Evolutionary conservation across 2,797 vertebrate species (phyloP).

Genomic region (Propithecus deckenii): DNA sequence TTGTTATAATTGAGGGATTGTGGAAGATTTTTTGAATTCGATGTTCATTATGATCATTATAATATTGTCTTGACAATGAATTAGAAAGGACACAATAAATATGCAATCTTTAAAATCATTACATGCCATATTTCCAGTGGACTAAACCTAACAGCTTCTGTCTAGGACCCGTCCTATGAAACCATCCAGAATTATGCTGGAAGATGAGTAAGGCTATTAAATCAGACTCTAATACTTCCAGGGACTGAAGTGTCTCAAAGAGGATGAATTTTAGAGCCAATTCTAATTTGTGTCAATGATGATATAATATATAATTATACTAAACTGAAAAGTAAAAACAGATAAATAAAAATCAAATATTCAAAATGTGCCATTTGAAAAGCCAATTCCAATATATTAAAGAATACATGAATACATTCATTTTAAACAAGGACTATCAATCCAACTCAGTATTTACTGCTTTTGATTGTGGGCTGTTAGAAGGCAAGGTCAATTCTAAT

Average conservation of each 20-base stretch:
- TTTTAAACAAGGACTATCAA: neutral
- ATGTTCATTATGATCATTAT: neutral
- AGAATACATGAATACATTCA: neutral
- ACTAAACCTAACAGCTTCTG: neutral
- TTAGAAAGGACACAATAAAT: neutral
- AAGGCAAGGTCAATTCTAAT: neutral
- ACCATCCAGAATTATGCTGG: neutral
- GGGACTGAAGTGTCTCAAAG: neutral
- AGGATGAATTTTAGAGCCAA: neutral
- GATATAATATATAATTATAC: neutral
- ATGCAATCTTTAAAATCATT: neutral
- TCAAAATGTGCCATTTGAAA: neutral
- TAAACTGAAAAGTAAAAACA: slow-evolving; percentile 36
- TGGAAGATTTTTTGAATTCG: neutral
- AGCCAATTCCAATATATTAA: neutral
- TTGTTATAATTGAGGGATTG: neutral
- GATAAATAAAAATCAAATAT: neutral
- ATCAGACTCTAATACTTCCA: neutral
- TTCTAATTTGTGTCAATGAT: neutral
- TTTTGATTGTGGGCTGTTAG: neutral
- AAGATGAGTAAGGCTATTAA: neutral
- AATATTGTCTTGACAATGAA: neutral
- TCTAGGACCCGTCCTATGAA: neutral
- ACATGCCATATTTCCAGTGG: neutral
- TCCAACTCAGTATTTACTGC: neutral